Percentiles rank a stretch among this genome's conserved stretches.
Evolutionary conservation across 2,888 invertebrate genomes (phyloP).

Genomic region (Nymphalis polychloros): DNA sequence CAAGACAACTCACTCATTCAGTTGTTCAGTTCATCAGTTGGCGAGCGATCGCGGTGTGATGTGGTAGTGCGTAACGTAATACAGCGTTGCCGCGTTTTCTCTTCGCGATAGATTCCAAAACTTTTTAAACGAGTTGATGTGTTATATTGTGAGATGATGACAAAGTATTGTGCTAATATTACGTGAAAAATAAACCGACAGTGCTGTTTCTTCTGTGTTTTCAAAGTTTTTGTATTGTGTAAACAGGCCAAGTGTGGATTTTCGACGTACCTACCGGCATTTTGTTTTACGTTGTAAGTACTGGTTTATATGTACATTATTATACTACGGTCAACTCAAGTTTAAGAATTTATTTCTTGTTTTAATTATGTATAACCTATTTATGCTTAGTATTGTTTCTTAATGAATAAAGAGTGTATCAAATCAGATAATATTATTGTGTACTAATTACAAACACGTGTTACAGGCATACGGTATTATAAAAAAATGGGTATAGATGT

Average conservation of each 20-base stretch:
- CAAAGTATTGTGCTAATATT: constrained; percentile 53
- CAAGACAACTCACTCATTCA: constrained; percentile 25
- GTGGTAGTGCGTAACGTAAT: constrained; percentile 40
- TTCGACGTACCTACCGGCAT: constrained; percentile 56
- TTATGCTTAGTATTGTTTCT: neutral
- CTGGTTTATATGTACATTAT: constrained; percentile 12
- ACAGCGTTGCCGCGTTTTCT: constrained; percentile 48
- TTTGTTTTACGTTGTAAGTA: constrained; percentile 49
- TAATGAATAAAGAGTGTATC: neutral
- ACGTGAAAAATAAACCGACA: constrained; percentile 49
- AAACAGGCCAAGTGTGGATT: constrained; percentile 55
- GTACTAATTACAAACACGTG: neutral
- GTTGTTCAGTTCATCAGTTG: constrained; percentile 56
- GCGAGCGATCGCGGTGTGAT: constrained; percentile 55
- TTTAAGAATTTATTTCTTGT: neutral
- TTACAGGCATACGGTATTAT: too few relatives aligned
- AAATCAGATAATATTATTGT: neutral
- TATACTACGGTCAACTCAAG: neutral
- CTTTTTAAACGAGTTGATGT: constrained; percentile 53
- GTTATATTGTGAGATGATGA: constrained; percentile 52
- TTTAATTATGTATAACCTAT: neutral
- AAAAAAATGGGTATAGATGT: too few relatives aligned
- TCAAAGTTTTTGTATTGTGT: constrained; percentile 39
- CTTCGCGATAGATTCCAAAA: constrained; percentile 52
- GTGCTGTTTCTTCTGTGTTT: constrained; percentile 43